These are phyloP conservation scores for Masnerella sp. DNA, from an alignment of 2,888 invertebrate genomes.

Conservation along the genomic window DNA sequence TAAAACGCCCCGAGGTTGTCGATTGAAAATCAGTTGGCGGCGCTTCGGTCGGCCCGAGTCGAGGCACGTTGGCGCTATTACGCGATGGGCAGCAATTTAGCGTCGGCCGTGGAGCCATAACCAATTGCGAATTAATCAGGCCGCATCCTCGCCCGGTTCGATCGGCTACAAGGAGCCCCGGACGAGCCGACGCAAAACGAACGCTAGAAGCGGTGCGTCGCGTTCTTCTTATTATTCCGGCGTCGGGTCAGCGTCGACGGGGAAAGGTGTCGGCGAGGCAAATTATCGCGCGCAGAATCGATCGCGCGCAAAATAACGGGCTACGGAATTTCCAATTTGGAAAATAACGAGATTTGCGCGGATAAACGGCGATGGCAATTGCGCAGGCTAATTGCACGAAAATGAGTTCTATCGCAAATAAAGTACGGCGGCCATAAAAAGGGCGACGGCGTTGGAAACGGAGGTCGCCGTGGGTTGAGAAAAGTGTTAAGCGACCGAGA, in stretches of 20 bases:
- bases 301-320: slow-evolving; percentile 43
- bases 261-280: slow-evolving; percentile 38
- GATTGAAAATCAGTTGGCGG: slow-evolving; percentile 54
- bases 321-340: slow-evolving; percentile 47
- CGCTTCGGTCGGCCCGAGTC: slow-evolving; percentile 45
- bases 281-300: slow-evolving; percentile 46
- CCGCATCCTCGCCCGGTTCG: slow-evolving; percentile 66
- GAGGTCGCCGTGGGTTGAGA: slow-evolving; percentile 65
- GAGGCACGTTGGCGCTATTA: slow-evolving; percentile 73
- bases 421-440: not conserved
- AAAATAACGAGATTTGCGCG: slow-evolving; percentile 33
- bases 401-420: slow-evolving; percentile 4
- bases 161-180: slow-evolving; percentile 13
- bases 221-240: slow-evolving; percentile 29
- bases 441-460: slow-evolving; percentile 69
- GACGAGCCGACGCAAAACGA: slow-evolving; percentile 28
- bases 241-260: slow-evolving; percentile 25
- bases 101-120: slow-evolving; percentile 67
- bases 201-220: not conserved
- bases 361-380: slow-evolving; percentile 7
- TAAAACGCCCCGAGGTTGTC: slow-evolving; percentile 57
- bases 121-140: slow-evolving; percentile 75
- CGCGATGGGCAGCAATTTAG: slow-evolving; percentile 75
- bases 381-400: slow-evolving; percentile 1
- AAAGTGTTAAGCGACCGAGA: slow-evolving; percentile 72